Evolutionary conservation across 1,140 invertebrate species (phyloP).

Genomic region (Archegozetes longisetosus): DNA sequence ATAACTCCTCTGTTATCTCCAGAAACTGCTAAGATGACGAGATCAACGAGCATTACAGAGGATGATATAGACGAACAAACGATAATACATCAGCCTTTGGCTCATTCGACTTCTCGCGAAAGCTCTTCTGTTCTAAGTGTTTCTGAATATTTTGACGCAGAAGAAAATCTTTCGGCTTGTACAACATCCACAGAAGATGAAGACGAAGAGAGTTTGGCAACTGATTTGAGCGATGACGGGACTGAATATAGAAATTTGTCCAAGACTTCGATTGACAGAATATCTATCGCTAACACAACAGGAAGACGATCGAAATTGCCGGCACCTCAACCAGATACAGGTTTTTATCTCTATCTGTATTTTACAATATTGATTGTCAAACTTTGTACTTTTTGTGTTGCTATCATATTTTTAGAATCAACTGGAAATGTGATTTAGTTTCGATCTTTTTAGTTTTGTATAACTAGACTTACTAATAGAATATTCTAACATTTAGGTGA

Average conservation of each 20-base stretch:
- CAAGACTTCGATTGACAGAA: background rate
- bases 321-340: slow-evolving; percentile 47
- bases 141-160: slow-evolving; percentile 72
- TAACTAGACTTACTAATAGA: background rate
- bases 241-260: background rate
- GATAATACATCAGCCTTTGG: slow-evolving; percentile 3
- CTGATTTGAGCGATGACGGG: slow-evolving; percentile 10
- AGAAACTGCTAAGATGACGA: background rate
- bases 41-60: background rate
- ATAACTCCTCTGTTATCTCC: slow-evolving; percentile 16
- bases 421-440: too few relatives aligned
- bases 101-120: slow-evolving; percentile 24
- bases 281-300: slow-evolving; percentile 27
- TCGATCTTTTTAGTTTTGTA: too few relatives aligned
- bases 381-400: background rate
- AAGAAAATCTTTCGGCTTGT: slow-evolving; percentile 36
- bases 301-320: slow-evolving; percentile 54
- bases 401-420: background rate
- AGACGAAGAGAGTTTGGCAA: slow-evolving; percentile 15
- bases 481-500: slow-evolving; percentile 27
- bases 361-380: too few relatives aligned
- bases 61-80: slow-evolving; percentile 3
- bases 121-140: slow-evolving; percentile 57
- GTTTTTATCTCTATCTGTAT: too few relatives aligned
- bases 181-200: slow-evolving; percentile 31